A percentile compares a stretch with the other conserved stretches of the same genome.
These are phyloP conservation scores for Oncopeltus fasciatus DNA, from an alignment of 1,140 invertebrate genomes.

Conservation along the genomic window DNA sequence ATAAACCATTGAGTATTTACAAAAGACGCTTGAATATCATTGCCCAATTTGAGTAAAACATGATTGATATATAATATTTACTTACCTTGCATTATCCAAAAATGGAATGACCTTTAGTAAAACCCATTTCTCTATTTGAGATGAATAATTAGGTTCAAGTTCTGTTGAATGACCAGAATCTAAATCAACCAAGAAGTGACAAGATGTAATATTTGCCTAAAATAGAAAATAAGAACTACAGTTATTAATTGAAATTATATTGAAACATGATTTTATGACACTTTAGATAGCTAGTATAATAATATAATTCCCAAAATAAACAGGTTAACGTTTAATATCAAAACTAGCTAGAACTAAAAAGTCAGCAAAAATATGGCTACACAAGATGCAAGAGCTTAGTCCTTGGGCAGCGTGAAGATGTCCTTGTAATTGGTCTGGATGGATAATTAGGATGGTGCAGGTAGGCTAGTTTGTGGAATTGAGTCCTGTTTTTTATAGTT, in stretches of 20 bases:
- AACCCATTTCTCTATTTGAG: slow-evolving; percentile 54
- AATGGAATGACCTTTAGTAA: slow-evolving; percentile 58
- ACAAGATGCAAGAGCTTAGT: no score
- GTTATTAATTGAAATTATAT: background rate
- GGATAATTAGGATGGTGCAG: no score
- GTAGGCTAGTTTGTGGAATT: no score
- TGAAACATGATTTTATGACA: background rate
- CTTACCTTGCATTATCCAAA: slow-evolving; percentile 54
- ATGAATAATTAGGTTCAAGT: slow-evolving; percentile 70
- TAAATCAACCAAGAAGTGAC: slow-evolving; percentile 77
- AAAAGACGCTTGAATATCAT: no score
- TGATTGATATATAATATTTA: slow-evolving; percentile 6
- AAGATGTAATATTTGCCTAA: slow-evolving; percentile 55
- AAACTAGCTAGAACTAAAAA: no score
- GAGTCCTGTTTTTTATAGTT: no score
- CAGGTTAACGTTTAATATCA: no score
- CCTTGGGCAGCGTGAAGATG: no score
- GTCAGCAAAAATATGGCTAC: no score
- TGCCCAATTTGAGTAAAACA: no score
- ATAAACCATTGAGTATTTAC: no score
- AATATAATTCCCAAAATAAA: background rate
- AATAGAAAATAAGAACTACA: slow-evolving; percentile 16
- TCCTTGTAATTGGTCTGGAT: no score
- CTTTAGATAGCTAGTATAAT: background rate
- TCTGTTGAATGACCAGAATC: slow-evolving; percentile 53